A percentile compares a stretch with the other conserved stretches of the same genome.
Conservation (phyloP, 2,888 invertebrate genomes). For the Agriopis marginaria region DNA sequence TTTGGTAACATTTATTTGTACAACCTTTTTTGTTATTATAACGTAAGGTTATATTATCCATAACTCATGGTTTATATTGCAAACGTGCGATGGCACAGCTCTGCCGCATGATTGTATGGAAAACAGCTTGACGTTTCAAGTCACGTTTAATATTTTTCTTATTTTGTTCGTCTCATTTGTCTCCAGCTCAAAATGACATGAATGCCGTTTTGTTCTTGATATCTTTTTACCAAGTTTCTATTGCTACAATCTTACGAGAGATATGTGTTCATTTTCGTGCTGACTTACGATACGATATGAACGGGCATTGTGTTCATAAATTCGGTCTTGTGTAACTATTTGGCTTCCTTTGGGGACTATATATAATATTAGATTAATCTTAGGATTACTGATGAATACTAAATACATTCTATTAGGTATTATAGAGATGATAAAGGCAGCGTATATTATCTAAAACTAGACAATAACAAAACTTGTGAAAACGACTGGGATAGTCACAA, state of each 20-base stretch:
- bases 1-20: neutral
- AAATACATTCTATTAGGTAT: no score
- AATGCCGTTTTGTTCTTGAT: slow-evolving; percentile 65
- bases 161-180: slow-evolving; percentile 84
- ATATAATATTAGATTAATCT: slow-evolving; percentile 13
- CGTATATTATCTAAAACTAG: no score
- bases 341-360: slow-evolving; percentile 13
- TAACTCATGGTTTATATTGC: slow-evolving; percentile 60
- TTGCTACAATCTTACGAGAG: slow-evolving; percentile 48
- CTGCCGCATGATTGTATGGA: slow-evolving; percentile 67
- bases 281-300: slow-evolving; percentile 31
- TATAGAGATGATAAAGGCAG: no score
- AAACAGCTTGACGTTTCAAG: slow-evolving; percentile 73
- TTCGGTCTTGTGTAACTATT: slow-evolving; percentile 19
- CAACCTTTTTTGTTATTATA: neutral
- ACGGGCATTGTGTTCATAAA: slow-evolving; percentile 27
- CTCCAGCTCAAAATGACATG: slow-evolving; percentile 74
- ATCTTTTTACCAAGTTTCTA: slow-evolving; percentile 54
- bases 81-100: slow-evolving; percentile 64
- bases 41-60: slow-evolving; percentile 15
- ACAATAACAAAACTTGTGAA: no score
- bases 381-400: neutral
- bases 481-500: no score
- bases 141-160: slow-evolving; percentile 86
- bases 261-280: slow-evolving; percentile 43